phyloP scores from a whole-genome alignment of 2,797 vertebrate genomes.

The Enoplosus armatus region DNA sequence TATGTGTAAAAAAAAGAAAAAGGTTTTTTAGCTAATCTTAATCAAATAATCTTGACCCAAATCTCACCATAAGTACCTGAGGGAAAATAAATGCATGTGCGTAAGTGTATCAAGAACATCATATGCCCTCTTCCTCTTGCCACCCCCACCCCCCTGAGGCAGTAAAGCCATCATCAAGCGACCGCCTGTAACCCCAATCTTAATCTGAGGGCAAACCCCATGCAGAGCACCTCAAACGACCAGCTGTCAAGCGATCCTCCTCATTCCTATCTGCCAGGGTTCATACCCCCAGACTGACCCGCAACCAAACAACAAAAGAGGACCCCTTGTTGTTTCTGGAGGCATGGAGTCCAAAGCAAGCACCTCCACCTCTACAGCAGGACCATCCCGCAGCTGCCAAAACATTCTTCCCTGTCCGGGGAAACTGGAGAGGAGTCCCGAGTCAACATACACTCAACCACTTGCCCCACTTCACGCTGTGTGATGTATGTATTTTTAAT shows the following conservation, averaged over 20 bases:
- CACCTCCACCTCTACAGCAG: background rate
- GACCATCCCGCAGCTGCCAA: conserved; percentile 30
- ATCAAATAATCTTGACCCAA: background rate
- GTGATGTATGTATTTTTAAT: no score
- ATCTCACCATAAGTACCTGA: background rate
- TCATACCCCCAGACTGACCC: conserved; percentile 25
- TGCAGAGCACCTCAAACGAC: conserved; percentile 17
- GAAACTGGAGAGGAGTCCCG: background rate
- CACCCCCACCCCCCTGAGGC: background rate
- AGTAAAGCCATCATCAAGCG: background rate
- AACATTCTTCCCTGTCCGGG: conserved; percentile 25
- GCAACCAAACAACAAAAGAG: conserved; percentile 20
- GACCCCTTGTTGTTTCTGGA: conserved; percentile 1
- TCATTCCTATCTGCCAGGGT: conserved; percentile 25
- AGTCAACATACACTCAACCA: background rate
- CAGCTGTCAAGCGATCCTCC: background rate
- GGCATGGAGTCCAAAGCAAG: conserved; percentile 8
- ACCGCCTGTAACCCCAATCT: conserved; percentile 6
- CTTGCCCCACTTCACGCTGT: no score
- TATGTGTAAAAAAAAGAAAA: background rate
- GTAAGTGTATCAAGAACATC: background rate
- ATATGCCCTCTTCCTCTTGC: background rate
- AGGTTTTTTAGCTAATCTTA: background rate
- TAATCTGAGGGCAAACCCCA: conserved; percentile 14
- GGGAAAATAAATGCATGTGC: background rate